Base-by-base conservation (phyloP, 2,113 vertebrate genomes). In the Triplophysa dalaica region DNA sequence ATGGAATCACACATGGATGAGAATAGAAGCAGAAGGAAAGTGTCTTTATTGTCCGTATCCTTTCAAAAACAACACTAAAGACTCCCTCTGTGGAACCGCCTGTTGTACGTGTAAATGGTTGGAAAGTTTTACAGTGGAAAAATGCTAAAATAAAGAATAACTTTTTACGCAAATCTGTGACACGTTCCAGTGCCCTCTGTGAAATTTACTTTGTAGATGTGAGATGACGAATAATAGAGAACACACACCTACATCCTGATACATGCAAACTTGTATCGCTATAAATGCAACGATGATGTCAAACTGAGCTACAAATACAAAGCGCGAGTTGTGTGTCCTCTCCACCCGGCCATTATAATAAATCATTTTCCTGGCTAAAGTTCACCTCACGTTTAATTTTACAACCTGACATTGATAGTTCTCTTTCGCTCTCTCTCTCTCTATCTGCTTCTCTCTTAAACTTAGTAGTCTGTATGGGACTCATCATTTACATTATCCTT, bases 1-100 rank as follows among this genome's bases (percentile, higher is more conserved):
- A 92, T 91, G 91, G 91, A 93, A 93, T 93, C 90, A 90, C 61
- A 81, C 67, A 52, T 87, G 89, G 90, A 86, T 86, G 89, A 90
- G 26, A 77, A 88, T 86, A 87, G 87, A 91, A 90, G 50, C 86
- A 85, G 80, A 63, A 65, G 75, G 87, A 89, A 85, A 81, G 78
- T 82, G 81, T 88, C 88, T 90, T 90, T 92, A 91, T 90, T 87
- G 85, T 89, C 82, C 82, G 85, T 90, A 91, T 91, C 89, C 92
- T 89, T 90, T 92, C 81, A 90, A 90, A 87, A 92, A 90, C 86
- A 90, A 60, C 1, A 62, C 81, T 86, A 89, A 89, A 90, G 84
- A 82, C 85, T 74, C 29, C 1, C 50, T 67, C 58, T 79, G 78
- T 56, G 48, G 60, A 85, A 82, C 81, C 79, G 86, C 86, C 88